Conservation (phyloP, 2,113 vertebrate species). For the Cololabis saira region DNA sequence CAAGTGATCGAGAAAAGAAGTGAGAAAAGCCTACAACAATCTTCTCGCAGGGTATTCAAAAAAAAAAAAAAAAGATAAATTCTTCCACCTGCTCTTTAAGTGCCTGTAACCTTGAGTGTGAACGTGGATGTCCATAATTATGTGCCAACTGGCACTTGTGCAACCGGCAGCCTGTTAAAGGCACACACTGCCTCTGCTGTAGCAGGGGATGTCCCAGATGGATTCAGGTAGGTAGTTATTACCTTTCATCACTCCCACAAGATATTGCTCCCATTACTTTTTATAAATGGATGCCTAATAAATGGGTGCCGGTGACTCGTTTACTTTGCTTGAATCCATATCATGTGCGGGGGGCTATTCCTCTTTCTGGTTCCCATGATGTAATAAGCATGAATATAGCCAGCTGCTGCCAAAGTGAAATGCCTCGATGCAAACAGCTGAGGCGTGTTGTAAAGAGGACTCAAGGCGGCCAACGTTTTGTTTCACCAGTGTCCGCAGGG, state of each 20-base stretch:
- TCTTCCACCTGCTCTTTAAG: too few relatives aligned
- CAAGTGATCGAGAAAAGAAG: neutral
- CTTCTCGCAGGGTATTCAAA: too few relatives aligned
- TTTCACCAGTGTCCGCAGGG: slow-evolving; percentile 49
- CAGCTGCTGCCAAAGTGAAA: slow-evolving; percentile 38
- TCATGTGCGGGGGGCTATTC: slow-evolving; percentile 2
- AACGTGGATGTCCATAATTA: too few relatives aligned
- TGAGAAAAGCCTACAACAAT: too few relatives aligned
- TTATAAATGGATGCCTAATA: neutral
- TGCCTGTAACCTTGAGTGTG: too few relatives aligned
- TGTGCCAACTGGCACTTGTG: too few relatives aligned
- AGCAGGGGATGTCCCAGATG: neutral
- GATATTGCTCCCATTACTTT: too few relatives aligned
- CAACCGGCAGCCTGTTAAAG: neutral
- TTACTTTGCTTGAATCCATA: slow-evolving; percentile 5
- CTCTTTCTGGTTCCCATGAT: neutral
- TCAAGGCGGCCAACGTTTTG: slow-evolving; percentile 42
- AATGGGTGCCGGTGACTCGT: neutral
- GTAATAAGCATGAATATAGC: slow-evolving; percentile 9
- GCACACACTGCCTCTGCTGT: neutral
- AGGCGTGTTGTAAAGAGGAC: slow-evolving; percentile 3
- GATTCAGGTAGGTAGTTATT: neutral
- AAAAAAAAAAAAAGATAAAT: too few relatives aligned
- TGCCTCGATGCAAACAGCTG: slow-evolving; percentile 36
- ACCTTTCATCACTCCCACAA: neutral